Base-by-base conservation (phyloP, 2,888 invertebrate species). In the Tipula confusa region DNA sequence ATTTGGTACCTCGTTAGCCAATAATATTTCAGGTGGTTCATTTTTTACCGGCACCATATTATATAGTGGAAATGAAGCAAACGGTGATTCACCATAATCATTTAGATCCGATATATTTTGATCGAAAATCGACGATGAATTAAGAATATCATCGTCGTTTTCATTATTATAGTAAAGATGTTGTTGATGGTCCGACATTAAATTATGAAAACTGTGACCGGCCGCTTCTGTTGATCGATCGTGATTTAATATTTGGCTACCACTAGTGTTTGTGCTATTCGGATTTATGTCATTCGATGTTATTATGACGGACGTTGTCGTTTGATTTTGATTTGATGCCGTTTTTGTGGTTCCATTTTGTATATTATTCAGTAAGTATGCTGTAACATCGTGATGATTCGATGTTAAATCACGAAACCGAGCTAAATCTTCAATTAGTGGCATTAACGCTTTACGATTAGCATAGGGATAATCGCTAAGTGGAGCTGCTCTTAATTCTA, bases 321-420 rank as follows among this genome's bases (percentile, higher is more conserved):
- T 64, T 82, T 79, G 80, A 38, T 7, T 79, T n/a, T 48, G 81
- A 28, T 88, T 85, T 87, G 87, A 84, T 48, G 31, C 48, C 48
- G 83, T 81, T 84, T 29, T 82, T 18, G 81, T 82, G 15, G 79
- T 33, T 29, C 43, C 43, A 48, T 82, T 82, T 11, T 82, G 82
- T 33, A 82, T 82, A 1, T 29, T 88, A 87, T 93, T 93, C 84
- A 94, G 88, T 85, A 94, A 88, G 87, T 93, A 93, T 2, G 94
- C 92, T 84, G 87, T 89, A 33, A 89, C 87, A 86, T 89, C 88
- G 90, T 93, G 86, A 91, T 92, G 88, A 91, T 89, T 83, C 91
- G 89, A 43, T 87, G 87, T 86, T 94, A 95, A 87, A 92, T 94
- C 88, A 94, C 95, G 86, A 93, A 90, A 88, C 92, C 93, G 86